Conservation (phyloP, 2,113 vertebrate genomes). For the Anthoscopus minutus region DNA sequence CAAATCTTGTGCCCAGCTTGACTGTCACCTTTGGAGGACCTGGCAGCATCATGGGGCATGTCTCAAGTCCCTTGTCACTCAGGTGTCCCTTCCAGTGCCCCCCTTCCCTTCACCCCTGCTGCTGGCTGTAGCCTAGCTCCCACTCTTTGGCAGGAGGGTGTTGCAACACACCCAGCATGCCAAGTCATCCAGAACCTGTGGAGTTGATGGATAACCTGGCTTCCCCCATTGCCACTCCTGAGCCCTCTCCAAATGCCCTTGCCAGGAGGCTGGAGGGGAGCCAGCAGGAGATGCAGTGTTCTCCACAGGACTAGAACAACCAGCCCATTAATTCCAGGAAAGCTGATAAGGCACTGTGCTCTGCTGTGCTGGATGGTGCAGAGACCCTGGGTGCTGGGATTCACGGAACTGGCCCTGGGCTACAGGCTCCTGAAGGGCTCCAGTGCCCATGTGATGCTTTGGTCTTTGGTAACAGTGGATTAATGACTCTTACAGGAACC, state of each 20-base stretch:
- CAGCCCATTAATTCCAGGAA: constrained; percentile 38
- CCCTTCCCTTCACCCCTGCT: not conserved
- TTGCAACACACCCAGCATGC: not conserved
- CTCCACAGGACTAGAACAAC: not conserved
- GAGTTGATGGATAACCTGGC: constrained; percentile 55
- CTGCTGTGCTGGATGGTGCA: not conserved
- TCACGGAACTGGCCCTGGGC: accelerated
- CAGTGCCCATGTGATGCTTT: not conserved
- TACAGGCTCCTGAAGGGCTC: not conserved
- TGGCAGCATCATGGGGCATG: accelerated
- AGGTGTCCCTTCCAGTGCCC: not conserved
- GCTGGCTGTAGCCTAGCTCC: not conserved
- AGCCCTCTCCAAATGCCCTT: constrained; percentile 35
- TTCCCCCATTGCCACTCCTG: not conserved
- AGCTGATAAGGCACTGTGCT: not conserved
- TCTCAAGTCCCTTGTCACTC: not conserved
- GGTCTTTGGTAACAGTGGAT: not conserved
- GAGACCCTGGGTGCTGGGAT: not conserved
- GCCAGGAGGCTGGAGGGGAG: not conserved
- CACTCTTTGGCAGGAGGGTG: not conserved
- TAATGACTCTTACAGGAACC: not conserved
- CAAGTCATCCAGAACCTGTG: constrained; percentile 39
- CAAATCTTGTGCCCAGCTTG: not conserved
- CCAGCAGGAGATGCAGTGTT: not conserved
- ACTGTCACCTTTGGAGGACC: not conserved